Evolutionary conservation across 2,797 vertebrate species (phyloP).

Genomic region (Chaetodon trifasciatus): DNA sequence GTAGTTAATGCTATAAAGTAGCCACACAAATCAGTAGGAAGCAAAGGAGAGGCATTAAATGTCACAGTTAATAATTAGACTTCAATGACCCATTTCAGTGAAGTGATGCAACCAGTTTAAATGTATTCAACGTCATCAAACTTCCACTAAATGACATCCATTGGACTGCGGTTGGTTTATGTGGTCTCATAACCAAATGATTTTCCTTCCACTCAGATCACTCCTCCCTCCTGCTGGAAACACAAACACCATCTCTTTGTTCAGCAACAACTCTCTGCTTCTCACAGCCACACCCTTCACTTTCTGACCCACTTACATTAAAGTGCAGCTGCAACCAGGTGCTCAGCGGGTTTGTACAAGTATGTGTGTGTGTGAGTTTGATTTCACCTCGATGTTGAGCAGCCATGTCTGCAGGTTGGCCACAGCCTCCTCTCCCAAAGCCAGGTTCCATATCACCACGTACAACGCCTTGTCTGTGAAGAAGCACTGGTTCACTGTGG

Average conservation of each 20-base stretch:
- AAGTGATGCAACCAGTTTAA: conserved; percentile 27
- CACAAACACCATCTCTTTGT: conserved; percentile 3
- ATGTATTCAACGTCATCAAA: conserved; percentile 10
- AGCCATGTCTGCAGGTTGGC: conserved; percentile 96
- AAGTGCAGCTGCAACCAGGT: not conserved
- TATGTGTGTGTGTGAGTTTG: not conserved
- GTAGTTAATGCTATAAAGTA: not conserved
- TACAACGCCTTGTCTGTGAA: conserved; percentile 98
- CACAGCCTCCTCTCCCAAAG: conserved; percentile 96
- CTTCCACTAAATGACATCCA: not conserved
- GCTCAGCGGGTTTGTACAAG: not conserved
- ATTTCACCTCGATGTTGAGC: conserved; percentile 95
- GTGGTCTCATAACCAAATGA: conserved; percentile 9
- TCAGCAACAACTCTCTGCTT: not conserved
- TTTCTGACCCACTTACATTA: not conserved
- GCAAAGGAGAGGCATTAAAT: not conserved
- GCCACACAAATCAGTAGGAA: not conserved
- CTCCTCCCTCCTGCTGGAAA: conserved; percentile 20
- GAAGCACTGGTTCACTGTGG: conserved; percentile 98
- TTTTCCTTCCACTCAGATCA: conserved; percentile 2
- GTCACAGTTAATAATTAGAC: conserved; percentile 6
- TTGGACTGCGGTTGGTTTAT: not conserved
- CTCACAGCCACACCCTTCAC: conserved; percentile 6
- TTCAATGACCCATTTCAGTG: not conserved
- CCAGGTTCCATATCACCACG: conserved; percentile 97